Evolutionary conservation across 2,113 vertebrate species (phyloP), one percentile per base, ranked within the genome.

Genomic region (Coptodon rendalli): DNA sequence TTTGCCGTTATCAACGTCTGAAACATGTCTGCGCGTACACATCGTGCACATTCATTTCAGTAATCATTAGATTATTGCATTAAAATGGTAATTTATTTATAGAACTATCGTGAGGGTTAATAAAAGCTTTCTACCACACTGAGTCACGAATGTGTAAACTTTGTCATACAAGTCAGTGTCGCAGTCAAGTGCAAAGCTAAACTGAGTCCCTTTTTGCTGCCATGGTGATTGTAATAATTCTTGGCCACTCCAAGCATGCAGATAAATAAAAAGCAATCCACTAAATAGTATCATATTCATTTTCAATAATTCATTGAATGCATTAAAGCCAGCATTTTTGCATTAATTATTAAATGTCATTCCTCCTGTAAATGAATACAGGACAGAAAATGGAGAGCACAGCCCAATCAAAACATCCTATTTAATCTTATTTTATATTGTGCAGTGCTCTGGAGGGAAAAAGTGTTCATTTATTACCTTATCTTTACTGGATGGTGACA

Each of bases 241-340:
- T 89, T 91, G 92, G 90, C 89, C 92, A 82, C 34, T 79, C 59
- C 16, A 6, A 3, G 54, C 89, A 87, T 91, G 63, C 83, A 86
- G 56, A 93, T 87, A 85, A 84, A 88, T 89, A 79, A 88, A 94
- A 92, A 82, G 81, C 89, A 83, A 86, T 85, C 80, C 43, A 90
- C 89, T 93, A 89, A 93, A 91, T 81, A 87, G 82, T 84, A 94
- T 91, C 86, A 90, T 87, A 88, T 93, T 94, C 91, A 86, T 85
- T 92, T 91, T 95, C 85, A 92, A 93, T 94, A 89, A 93, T 93
- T 94, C 85, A 94, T 93, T 92, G 89, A 91, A 91, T 93, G 88
- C 80, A 93, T 93, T 91, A 94, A 90, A 91, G 89, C 76, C 88
- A 90, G 89, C 86, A 88, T 89, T 90, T 92, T 88, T 93, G 48